These are phyloP conservation scores for Fistularia commersonii DNA, from an alignment of 2,797 vertebrate genomes.

Conservation along the genomic window DNA sequence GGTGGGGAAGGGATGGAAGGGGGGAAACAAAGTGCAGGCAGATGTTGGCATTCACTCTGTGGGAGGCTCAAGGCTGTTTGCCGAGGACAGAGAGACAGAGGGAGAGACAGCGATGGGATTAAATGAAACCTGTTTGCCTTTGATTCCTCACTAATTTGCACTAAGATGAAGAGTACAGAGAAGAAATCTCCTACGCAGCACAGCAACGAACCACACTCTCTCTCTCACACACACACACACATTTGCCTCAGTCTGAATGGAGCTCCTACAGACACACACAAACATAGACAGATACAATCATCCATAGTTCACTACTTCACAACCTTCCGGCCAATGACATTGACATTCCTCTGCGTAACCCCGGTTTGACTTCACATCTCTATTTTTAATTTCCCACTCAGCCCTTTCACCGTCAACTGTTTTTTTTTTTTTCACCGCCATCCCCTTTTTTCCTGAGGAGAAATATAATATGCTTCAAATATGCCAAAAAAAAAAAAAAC, in stretches of 20 bases:
- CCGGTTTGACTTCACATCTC: slow-evolving; percentile 41
- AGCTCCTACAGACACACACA: slow-evolving; percentile 12
- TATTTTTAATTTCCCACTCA: slow-evolving; percentile 39
- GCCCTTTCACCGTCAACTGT: slow-evolving; percentile 10
- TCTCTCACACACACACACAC: slow-evolving; percentile 23
- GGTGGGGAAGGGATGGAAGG: slow-evolving; percentile 19
- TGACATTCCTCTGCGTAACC: slow-evolving; percentile 55
- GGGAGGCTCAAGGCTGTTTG: slow-evolving; percentile 71
- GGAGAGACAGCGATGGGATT: slow-evolving; percentile 44
- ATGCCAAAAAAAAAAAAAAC: slow-evolving; percentile 31
- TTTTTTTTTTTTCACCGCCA: slow-evolving; percentile 10
- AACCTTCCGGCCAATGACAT: slow-evolving; percentile 47
- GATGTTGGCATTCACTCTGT: slow-evolving; percentile 68
- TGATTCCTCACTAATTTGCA: slow-evolving; percentile 71
- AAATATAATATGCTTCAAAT: slow-evolving; percentile 26
- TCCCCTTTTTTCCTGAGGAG: slow-evolving; percentile 20
- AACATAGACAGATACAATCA: slow-evolving; percentile 32
- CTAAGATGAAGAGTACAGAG: slow-evolving; percentile 60
- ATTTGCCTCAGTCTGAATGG: slow-evolving; percentile 44
- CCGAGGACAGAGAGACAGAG: slow-evolving; percentile 49
- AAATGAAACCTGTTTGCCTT: slow-evolving; percentile 68
- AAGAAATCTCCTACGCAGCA: slow-evolving; percentile 65
- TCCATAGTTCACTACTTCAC: slow-evolving; percentile 34
- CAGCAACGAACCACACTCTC: slow-evolving; percentile 34
- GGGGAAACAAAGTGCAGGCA: slow-evolving; percentile 52